Conservation (phyloP, 2,113 vertebrate species). For the Toxotes jaculatrix region DNA sequence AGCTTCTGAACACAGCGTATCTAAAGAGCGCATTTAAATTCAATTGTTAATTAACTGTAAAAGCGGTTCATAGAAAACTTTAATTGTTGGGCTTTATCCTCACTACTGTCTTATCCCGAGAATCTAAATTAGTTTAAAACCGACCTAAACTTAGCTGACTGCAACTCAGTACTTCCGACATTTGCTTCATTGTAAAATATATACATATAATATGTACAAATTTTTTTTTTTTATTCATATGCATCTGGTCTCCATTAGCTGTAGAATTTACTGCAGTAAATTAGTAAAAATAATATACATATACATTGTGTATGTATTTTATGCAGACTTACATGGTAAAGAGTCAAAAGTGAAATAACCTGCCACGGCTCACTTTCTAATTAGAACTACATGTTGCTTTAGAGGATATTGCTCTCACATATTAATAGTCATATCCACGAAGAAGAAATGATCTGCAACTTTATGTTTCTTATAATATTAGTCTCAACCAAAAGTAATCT, state of each 20-base stretch:
- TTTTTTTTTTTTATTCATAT: not conserved
- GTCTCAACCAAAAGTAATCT: no score
- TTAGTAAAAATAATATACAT: not conserved
- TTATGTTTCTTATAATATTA: no score
- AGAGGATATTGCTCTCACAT: no score
- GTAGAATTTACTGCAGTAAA: not conserved
- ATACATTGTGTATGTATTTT: not conserved
- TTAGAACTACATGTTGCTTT: no score
- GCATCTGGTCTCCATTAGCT: not conserved
- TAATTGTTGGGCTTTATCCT: not conserved
- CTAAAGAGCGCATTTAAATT: slow-evolving; percentile 1
- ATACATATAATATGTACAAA: no score
- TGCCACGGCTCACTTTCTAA: no score
- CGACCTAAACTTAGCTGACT: not conserved
- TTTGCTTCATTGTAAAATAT: not conserved
- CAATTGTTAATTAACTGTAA: not conserved
- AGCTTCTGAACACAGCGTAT: slow-evolving; percentile 14
- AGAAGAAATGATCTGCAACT: no score
- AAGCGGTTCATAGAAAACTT: not conserved
- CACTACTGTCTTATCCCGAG: not conserved
- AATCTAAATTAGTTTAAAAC: not conserved
- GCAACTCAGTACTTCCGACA: not conserved
- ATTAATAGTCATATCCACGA: no score
- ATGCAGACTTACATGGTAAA: no score
- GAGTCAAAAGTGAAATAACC: no score